Percentiles rank a stretch among this genome's conserved stretches.
Evolutionary conservation across 2,888 invertebrate species (phyloP).

Genomic region (Cheilosia vulpina): DNA sequence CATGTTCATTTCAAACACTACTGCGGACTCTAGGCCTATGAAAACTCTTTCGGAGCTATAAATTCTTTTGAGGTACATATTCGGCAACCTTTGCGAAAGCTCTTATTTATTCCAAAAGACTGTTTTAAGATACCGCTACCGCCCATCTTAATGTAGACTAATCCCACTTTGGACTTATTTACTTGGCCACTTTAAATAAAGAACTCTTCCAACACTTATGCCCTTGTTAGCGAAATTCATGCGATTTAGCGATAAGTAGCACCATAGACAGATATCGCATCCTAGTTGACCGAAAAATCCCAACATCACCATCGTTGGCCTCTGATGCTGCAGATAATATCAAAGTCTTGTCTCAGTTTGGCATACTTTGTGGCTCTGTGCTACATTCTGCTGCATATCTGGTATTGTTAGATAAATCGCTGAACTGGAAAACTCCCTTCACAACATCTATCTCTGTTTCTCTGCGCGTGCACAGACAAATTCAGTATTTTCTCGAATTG

Average conservation of each 20-base stretch:
- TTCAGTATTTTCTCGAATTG: constrained; percentile 28
- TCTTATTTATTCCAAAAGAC: too few species aligned
- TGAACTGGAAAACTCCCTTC: not conserved
- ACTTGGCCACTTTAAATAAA: too few species aligned
- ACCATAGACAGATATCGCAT: not conserved
- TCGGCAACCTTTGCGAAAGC: too few species aligned
- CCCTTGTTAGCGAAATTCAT: not conserved
- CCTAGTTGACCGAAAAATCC: constrained; percentile 18
- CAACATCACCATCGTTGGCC: constrained; percentile 12
- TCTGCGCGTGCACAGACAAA: not conserved
- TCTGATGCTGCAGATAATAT: constrained; percentile 9
- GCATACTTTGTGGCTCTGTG: constrained; percentile 3
- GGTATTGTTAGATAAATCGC: constrained; percentile 29
- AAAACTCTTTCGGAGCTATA: too few species aligned
- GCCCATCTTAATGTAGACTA: too few species aligned
- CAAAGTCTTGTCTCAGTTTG: not conserved
- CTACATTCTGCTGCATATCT: constrained; percentile 19
- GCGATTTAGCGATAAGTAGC: not conserved
- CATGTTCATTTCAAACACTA: too few species aligned
- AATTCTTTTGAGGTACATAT: too few species aligned
- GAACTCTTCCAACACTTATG: not conserved
- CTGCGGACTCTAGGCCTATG: too few species aligned
- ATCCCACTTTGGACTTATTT: too few species aligned
- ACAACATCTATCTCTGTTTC: not conserved
- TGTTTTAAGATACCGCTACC: too few species aligned